A percentile compares a stretch with the other conserved stretches of the same genome.
Conservation (phyloP, 2,888 invertebrate species). For the Kryphioiulus occultus region DNA sequence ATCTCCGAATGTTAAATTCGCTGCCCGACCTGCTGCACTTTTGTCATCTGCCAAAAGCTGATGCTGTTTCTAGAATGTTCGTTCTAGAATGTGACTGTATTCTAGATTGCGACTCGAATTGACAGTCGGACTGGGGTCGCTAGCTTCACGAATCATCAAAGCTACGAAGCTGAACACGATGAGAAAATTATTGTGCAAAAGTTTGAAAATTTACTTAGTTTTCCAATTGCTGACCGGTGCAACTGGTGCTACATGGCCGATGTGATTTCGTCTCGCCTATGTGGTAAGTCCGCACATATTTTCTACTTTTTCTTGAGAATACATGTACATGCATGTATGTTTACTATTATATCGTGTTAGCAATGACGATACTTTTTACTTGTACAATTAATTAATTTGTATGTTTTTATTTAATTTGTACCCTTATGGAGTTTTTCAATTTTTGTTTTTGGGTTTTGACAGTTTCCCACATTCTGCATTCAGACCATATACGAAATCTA, state of each 20-base stretch:
- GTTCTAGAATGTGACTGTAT: too few species aligned
- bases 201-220: constrained; percentile 25
- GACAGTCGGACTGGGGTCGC: neutral
- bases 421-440: too few species aligned
- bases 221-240: neutral
- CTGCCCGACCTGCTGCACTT: neutral
- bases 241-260: neutral
- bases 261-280: neutral
- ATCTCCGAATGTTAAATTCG: neutral
- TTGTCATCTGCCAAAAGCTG: neutral
- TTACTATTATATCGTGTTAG: too few species aligned
- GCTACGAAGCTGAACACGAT: neutral
- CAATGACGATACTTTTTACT: too few species aligned
- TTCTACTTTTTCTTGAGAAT: too few species aligned
- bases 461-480: too few species aligned
- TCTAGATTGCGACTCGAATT: neutral
- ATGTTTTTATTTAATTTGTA: too few species aligned
- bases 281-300: neutral
- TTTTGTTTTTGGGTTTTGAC: too few species aligned
- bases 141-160: neutral
- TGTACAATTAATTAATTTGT: too few species aligned
- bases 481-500: too few species aligned
- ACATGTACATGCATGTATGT: too few species aligned
- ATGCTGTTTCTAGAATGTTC: neutral
- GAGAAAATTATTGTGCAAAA: constrained; percentile 13